Base-by-base conservation (phyloP, 1,140 invertebrate species). In the Lycorma delicatula region DNA sequence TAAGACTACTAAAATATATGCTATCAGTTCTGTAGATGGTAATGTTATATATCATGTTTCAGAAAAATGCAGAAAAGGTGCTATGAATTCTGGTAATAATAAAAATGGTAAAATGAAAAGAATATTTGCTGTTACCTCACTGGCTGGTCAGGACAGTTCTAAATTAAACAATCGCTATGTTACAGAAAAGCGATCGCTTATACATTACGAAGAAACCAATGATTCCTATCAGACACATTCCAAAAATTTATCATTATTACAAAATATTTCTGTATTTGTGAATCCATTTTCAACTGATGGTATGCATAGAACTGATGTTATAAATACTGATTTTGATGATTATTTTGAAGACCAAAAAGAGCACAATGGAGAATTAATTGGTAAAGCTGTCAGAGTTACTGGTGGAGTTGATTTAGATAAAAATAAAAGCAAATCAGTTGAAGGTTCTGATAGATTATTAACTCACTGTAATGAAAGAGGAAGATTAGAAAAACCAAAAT, bases 21-120 rank as follows among this genome's bases (percentile, higher is more conserved):
- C 89, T 1, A 89, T 93, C 31, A 92, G 89, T 65, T 90, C 84
- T 44, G 86, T 89, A 22, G 86, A 89, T 63, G 89, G 89, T 1
- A 89, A 90, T 65, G 82, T 92, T 1, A 88, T 89, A 62, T 92
- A 91, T 71, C 89, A 92, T 68, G 83, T 91, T 22, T 38, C 60
- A 5, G 58, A 63, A 25, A 54, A 60, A 26, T 57, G 46, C 34
- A 11, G 22, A 4, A 57, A 48, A 48, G 26, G 50, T 29, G 50
- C 38, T 25, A 49, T 31, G 3, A n/a, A n/a, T n/a, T n/a, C n/a
- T n/a, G n/a, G n/a, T n/a, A n/a, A n/a, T n/a, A 20, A 22, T 20
- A 56, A 56, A 28, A 46, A 46, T n/a, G 31, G 41, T 18, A 57
- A 57, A 41, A 29, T 31, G 7, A 57, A 57, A 25, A 6, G 56